phyloP scores from a whole-genome alignment of 2,113 vertebrate genomes.

The Rhabdornis inornatus region DNA sequence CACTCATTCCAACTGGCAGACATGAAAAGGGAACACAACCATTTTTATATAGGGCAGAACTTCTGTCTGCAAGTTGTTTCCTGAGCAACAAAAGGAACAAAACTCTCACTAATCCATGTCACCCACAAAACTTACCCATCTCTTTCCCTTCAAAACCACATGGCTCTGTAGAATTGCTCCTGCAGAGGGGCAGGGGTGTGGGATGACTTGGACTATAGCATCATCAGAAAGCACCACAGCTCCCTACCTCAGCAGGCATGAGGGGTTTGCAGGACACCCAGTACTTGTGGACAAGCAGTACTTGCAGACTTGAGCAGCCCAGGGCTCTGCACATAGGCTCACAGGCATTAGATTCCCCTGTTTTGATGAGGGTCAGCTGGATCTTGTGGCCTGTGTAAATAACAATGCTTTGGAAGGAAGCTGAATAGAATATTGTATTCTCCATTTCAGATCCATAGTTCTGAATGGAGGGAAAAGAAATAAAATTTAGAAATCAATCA shows the following conservation, averaged over 20 bases:
- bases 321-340: neutral
- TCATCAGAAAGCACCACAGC: neutral
- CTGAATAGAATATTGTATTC: neutral
- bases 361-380: neutral
- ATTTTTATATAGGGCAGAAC: neutral
- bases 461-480: neutral
- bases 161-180: neutral
- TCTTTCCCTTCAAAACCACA: neutral
- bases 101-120: neutral
- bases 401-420: neutral
- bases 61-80: neutral
- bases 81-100: neutral
- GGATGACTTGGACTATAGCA: rapidly evolving
- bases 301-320: neutral
- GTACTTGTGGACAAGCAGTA: neutral
- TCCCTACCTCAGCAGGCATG: neutral
- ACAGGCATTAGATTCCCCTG: neutral
- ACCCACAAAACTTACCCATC: neutral
- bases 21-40: neutral
- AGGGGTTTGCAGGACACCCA: neutral
- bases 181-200: neutral
- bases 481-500: neutral
- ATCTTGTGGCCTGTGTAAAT: neutral
- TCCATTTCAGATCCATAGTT: neutral
- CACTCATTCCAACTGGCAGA: rapidly evolving